Conservation (phyloP, 2,113 vertebrate genomes). For the Chionis minor region DNA sequence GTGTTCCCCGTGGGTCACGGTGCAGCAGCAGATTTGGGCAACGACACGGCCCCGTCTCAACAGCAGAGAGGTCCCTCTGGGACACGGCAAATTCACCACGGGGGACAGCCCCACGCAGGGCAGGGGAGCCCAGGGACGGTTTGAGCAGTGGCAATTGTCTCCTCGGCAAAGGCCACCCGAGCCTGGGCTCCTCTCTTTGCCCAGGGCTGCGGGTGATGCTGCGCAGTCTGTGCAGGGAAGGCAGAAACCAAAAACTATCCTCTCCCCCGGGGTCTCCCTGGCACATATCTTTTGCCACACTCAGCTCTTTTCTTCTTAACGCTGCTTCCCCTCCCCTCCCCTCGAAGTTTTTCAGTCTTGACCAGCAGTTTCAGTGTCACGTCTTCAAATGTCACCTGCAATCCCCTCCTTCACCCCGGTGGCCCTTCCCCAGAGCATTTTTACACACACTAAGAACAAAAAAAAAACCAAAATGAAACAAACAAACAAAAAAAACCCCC, state of each 20-base stretch:
- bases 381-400: neutral
- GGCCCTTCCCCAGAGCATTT: neutral
- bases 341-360: neutral
- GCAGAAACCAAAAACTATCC: neutral
- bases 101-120: rapidly evolving
- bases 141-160: rapidly evolving
- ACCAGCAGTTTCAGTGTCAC: neutral
- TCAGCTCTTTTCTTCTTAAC: neutral
- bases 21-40: neutral
- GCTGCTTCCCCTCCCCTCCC: neutral
- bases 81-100: neutral
- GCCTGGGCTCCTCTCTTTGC: neutral
- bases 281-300: neutral
- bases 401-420: neutral
- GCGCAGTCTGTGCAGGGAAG: neutral
- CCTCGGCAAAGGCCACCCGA: neutral
- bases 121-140: neutral
- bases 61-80: neutral
- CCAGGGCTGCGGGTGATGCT: neutral
- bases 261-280: neutral
- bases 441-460: neutral
- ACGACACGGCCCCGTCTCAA: neutral
- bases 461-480: neutral
- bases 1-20: rapidly evolving
- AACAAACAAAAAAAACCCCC: too few species aligned